Evolutionary conservation across 2,888 invertebrate species (phyloP).

Genomic region (Sesamia inferens): DNA sequence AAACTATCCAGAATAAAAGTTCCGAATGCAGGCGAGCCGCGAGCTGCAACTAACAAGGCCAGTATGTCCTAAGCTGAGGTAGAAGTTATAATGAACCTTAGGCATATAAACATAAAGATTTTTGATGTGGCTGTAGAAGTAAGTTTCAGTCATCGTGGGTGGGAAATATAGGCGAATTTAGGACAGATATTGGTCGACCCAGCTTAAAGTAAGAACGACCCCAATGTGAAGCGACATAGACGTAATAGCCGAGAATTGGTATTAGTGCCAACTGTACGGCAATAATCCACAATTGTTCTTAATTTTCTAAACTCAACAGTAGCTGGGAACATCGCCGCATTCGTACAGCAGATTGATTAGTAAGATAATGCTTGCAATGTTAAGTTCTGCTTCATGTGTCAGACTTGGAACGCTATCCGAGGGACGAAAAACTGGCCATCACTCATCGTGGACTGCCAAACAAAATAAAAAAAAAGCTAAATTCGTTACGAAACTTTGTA

Average conservation of each 20-base stretch:
- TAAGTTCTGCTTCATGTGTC: background rate
- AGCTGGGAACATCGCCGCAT: background rate
- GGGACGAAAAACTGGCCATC: background rate
- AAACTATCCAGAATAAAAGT: constrained; percentile 65
- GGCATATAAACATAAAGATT: constrained; percentile 18
- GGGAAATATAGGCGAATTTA: constrained; percentile 68
- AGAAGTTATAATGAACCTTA: constrained; percentile 49
- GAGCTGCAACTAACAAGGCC: constrained; percentile 56
- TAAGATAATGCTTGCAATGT: background rate
- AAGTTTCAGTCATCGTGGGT: constrained; percentile 60
- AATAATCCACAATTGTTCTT: constrained; percentile 21
- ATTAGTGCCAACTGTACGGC: constrained; percentile 47
- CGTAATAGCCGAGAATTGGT: constrained; percentile 65
- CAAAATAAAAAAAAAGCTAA: background rate
- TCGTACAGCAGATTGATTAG: background rate
- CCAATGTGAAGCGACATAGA: constrained; percentile 68
- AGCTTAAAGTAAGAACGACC: constrained; percentile 72
- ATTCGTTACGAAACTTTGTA: background rate
- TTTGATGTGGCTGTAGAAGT: constrained; percentile 22
- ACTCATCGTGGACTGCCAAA: background rate
- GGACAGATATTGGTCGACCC: constrained; percentile 71
- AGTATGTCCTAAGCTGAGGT: constrained; percentile 19
- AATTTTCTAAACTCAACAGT: background rate
- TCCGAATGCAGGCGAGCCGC: constrained; percentile 51
- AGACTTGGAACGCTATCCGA: background rate